A percentile compares a stretch with the other conserved stretches of the same genome.
These are phyloP conservation scores for Hypomesus transpacificus DNA, from an alignment of 2,113 vertebrate genomes.

Conservation along the genomic window DNA sequence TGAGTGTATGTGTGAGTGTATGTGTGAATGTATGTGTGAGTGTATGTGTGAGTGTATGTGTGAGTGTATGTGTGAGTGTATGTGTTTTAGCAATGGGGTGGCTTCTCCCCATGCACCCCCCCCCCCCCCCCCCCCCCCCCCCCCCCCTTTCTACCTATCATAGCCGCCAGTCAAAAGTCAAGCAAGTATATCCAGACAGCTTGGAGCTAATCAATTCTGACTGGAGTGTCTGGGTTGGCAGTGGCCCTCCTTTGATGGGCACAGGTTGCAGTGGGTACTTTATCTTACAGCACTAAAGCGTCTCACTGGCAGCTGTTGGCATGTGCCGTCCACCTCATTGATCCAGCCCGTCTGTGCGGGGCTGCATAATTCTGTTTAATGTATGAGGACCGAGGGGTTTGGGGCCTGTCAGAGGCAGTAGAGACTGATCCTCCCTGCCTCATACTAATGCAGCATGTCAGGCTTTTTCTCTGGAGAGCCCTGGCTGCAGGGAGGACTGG, in stretches of 20 bases:
- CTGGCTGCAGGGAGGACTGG: slow-evolving; percentile 28
- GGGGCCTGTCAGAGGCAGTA: slow-evolving; percentile 49
- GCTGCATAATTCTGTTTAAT: slow-evolving; percentile 70
- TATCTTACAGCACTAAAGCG: slow-evolving; percentile 51
- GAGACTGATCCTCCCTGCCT: slow-evolving; percentile 49
- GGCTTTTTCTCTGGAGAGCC: slow-evolving; percentile 42
- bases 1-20: not conserved
- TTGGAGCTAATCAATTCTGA: slow-evolving; percentile 52
- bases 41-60: not conserved
- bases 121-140: slow-evolving; percentile 7
- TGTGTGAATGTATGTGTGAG: not conserved
- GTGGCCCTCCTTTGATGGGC: slow-evolving; percentile 50
- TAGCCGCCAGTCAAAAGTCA: slow-evolving; percentile 28
- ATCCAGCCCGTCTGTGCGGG: slow-evolving; percentile 55
- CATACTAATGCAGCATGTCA: slow-evolving; percentile 56
- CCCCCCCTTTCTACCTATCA: not conserved
- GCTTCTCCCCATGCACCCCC: slow-evolving; percentile 7
- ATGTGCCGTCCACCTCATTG: slow-evolving; percentile 59
- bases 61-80: not conserved
- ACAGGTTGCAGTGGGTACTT: slow-evolving; percentile 49
- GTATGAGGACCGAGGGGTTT: slow-evolving; percentile 55
- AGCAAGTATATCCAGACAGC: slow-evolving; percentile 17
- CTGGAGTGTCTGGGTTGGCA: slow-evolving; percentile 37
- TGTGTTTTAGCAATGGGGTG: not conserved
- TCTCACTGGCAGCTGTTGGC: slow-evolving; percentile 62